Base-by-base conservation (phyloP, 53 echinoderm and acorn worm species). In the Zoroaster sp. region DNA sequence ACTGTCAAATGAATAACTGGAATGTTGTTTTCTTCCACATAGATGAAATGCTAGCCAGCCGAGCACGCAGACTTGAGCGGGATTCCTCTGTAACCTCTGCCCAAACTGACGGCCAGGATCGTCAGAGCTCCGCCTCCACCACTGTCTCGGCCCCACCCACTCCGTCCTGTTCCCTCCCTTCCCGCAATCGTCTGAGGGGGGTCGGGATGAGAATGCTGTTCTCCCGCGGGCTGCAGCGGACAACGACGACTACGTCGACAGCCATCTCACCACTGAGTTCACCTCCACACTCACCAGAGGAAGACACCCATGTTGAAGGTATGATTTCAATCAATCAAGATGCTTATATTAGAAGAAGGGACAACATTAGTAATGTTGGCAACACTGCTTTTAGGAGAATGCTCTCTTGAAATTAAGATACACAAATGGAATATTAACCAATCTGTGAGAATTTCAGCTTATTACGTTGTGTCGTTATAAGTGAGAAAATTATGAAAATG, bases 71-170 rank as follows among this genome's bases (percentile, higher is more conserved):
- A 11, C 32, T 85, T 59, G 90, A 89, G 3, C 81, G 74, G 0
- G 82, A 82, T 4, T 25, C 54, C 31, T 35, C 81, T 7, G 20
- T 40, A 28, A 72, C 82, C 0, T 47, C 87, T 4, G 47, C 52
- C 78, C 78, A 86, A 49, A 47, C 74, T 0, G 78, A 78, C 35
- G 36, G 37, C 53, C 77, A 80, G 46, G 82, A 88, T 13, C 77
- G 69, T 6, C 72, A 89, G 89, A 83, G 42, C 31, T 80, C 74
- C 74, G 55, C 77, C 37, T 85, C 93, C 20, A 82, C 92, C 21
- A 92, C 90, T 2, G 91, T 95, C 66, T 97, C 95, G 2, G 95
- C 95, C 33, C 97, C 94, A 13, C 90, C 97, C 80, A 97, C 96
- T 6, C 94, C 99, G 5, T 92, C 94, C 15, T 89, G 94, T 0